Evolutionary conservation across 1,140 invertebrate species (phyloP).

Genomic region (Heterodera carotae): DNA sequence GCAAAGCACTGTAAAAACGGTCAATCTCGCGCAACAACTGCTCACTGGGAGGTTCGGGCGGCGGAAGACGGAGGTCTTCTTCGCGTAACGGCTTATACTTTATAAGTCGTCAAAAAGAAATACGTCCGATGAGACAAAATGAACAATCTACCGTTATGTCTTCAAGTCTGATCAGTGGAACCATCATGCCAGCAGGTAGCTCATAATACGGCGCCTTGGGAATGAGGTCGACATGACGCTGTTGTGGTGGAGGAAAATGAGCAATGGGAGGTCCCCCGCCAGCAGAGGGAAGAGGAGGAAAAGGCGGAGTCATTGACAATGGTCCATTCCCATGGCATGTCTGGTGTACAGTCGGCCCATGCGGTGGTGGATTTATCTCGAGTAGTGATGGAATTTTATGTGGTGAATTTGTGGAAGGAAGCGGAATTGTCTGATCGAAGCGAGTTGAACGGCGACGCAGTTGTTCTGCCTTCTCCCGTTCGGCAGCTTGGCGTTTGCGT

Average conservation of each 20-base stretch:
- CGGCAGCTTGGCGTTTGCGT: conserved; percentile 2
- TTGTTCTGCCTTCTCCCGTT: conserved; percentile 32
- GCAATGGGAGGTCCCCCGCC: background rate
- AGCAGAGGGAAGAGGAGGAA: conserved; percentile 14
- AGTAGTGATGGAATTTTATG: conserved; percentile 27
- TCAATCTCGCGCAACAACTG: conserved; percentile 43
- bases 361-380: conserved; percentile 8
- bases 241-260: background rate
- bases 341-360: background rate
- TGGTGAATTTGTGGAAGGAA: conserved; percentile 4
- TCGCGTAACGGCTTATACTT: conserved; percentile 43
- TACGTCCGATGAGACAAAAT: background rate
- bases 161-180: conserved; percentile 39
- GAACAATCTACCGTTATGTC: conserved; percentile 28
- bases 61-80: conserved; percentile 38
- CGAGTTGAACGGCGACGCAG: conserved; percentile 29
- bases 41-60: conserved; percentile 38
- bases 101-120: conserved; percentile 28
- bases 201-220: conserved; percentile 40
- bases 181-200: conserved; percentile 41
- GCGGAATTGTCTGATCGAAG: conserved; percentile 26
- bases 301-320: background rate
- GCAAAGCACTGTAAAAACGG: conserved; percentile 42
- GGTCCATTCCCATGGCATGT: background rate
- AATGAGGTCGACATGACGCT: conserved; percentile 19